phyloP scores from a whole-genome alignment of 2,797 vertebrate genomes.

The Chromis chromis region DNA sequence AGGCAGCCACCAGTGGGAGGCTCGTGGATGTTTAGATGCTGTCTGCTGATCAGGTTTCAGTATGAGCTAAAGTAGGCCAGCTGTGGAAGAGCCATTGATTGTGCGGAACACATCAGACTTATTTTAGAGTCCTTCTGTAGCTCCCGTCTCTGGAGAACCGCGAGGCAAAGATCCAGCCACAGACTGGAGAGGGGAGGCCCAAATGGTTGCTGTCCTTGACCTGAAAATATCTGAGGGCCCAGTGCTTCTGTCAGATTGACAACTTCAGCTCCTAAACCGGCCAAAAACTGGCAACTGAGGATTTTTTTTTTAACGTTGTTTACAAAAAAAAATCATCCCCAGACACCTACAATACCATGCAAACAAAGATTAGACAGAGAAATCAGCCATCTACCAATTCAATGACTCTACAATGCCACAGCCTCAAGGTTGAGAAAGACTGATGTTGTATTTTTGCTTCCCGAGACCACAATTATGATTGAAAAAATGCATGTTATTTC shows the following conservation, averaged over 20 bases:
- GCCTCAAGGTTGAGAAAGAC: neutral
- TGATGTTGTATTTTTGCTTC: neutral
- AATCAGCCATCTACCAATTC: neutral
- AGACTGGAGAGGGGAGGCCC: conserved; percentile 21
- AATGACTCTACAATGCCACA: neutral
- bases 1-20: conserved; percentile 33
- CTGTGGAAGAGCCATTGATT: conserved; percentile 62
- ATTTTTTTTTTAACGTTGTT: neutral
- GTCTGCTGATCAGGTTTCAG: conserved; percentile 51
- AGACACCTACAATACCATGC: neutral
- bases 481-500: neutral
- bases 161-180: conserved; percentile 52
- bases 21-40: conserved; percentile 44
- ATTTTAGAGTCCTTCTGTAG: conserved; percentile 66
- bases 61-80: conserved; percentile 67
- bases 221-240: conserved; percentile 45
- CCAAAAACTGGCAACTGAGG: neutral
- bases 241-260: neutral
- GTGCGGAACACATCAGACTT: conserved; percentile 55
- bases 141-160: conserved; percentile 49
- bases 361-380: neutral
- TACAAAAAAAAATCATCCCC: neutral
- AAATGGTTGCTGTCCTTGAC: conserved; percentile 57
- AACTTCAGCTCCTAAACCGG: neutral
- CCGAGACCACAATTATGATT: neutral